These are phyloP conservation scores for Antennarius maculatus DNA, from an alignment of 2,797 vertebrate genomes.

Conservation along the genomic window DNA sequence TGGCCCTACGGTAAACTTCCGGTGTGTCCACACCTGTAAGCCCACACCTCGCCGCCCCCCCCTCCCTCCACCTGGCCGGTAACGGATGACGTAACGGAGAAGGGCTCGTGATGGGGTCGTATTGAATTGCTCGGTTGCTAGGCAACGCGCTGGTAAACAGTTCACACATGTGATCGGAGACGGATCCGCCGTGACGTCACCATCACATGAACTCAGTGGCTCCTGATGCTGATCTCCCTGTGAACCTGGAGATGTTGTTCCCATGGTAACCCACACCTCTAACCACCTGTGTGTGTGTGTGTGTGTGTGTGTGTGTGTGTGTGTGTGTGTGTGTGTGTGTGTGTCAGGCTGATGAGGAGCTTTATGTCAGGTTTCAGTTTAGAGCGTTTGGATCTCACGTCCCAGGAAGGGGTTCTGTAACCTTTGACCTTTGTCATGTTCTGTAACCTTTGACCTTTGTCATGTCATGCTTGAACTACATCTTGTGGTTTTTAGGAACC, in stretches of 20 bases:
- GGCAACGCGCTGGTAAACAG: conserved; percentile 69
- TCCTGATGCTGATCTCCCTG: conserved; percentile 19
- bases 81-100: conserved; percentile 63
- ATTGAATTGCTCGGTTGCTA: conserved; percentile 78
- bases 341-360: too few relatives aligned
- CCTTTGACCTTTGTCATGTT: too few relatives aligned
- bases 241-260: conserved; percentile 13
- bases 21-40: conserved; percentile 69
- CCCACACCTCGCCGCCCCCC: conserved; percentile 71
- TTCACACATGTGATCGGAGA: conserved; percentile 57
- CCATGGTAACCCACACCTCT: conserved; percentile 28
- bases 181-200: conserved; percentile 40
- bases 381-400: background rate
- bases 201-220: conserved; percentile 28
- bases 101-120: conserved; percentile 56
- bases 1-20: conserved; percentile 46
- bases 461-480: background rate
- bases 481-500: conserved; percentile 81
- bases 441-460: too few relatives aligned
- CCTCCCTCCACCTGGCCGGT: conserved; percentile 43
- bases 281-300: conserved; percentile 49
- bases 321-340: too few relatives aligned
- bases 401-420: background rate
- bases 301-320: too few relatives aligned
- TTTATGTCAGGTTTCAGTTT: too few relatives aligned